A percentile compares a stretch with the other conserved stretches of the same genome.
These are phyloP conservation scores for Spodoptera litura DNA, from an alignment of 1,140 invertebrate species.

Conservation along the genomic window DNA sequence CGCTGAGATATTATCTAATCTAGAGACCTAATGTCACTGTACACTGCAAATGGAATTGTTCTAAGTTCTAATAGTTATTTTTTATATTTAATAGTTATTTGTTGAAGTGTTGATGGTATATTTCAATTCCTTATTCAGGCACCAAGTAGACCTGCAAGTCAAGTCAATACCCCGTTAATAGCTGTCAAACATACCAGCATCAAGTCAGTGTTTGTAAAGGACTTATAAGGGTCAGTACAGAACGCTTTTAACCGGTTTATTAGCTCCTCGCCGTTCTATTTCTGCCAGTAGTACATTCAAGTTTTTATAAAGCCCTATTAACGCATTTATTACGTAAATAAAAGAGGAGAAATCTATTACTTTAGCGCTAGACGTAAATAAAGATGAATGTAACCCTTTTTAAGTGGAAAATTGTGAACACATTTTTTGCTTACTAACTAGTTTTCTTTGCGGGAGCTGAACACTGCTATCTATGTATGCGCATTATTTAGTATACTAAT, in stretches of 20 bases:
- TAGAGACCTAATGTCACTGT: too few relatives aligned
- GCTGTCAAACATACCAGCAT: not conserved
- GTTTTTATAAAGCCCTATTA: slow-evolving; percentile 4
- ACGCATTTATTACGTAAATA: not conserved
- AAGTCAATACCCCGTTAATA: slow-evolving; percentile 1
- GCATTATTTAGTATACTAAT: slow-evolving; percentile 2
- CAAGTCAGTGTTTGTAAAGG: not conserved
- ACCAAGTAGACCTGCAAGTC: not conserved
- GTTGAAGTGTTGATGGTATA: not conserved
- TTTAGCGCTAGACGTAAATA: slow-evolving; percentile 15
- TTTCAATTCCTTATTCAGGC: not conserved
- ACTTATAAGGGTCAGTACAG: slow-evolving; percentile 18
- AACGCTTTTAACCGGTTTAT: slow-evolving; percentile 7
- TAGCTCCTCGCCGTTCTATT: not conserved
- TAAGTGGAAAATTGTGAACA: slow-evolving; percentile 1
- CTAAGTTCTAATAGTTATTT: too few relatives aligned
- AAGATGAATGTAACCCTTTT: slow-evolving; percentile 5
- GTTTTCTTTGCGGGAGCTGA: not conserved
- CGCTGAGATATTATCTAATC: too few relatives aligned
- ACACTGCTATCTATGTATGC: not conserved
- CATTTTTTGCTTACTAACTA: not conserved
- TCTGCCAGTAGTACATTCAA: not conserved
- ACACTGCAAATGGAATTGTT: too few relatives aligned
- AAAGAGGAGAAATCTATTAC: not conserved
- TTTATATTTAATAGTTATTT: too few relatives aligned